A percentile compares a stretch with the other conserved stretches of the same genome.
Conservation (phyloP, 2,113 vertebrate species). For the Periophthalmodon schlosseri region DNA sequence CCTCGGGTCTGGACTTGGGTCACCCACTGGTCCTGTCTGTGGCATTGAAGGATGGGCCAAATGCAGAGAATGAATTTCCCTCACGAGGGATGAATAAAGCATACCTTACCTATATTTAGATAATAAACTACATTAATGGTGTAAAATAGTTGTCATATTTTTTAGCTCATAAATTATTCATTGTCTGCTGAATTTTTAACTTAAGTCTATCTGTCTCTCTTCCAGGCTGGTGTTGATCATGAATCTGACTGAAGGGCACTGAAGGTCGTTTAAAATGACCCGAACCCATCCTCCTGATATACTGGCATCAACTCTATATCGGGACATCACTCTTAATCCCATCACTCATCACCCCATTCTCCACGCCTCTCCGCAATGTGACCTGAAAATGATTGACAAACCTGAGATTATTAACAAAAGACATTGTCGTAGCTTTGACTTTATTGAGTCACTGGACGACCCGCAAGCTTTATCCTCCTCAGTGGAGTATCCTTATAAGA, state of each 20-base stretch:
- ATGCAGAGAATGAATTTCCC: too few species aligned
- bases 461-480: conserved; percentile 69
- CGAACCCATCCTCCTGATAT: conserved; percentile 95
- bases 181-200: background rate
- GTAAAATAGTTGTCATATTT: background rate
- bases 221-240: conserved; percentile 69
- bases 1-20: background rate
- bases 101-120: too few species aligned
- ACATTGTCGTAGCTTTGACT: conserved; percentile 96
- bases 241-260: conserved; percentile 79
- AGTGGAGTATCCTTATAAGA: conserved; percentile 80
- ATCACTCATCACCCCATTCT: conserved; percentile 69
- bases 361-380: conserved; percentile 81
- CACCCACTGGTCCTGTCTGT: background rate
- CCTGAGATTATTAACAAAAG: conserved; percentile 91
- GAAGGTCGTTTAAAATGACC: conserved; percentile 90
- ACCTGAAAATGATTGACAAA: conserved; percentile 84
- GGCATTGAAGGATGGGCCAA: too few species aligned
- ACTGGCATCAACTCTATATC: conserved; percentile 92
- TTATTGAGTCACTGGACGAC: conserved; percentile 90
- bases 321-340: conserved; percentile 85
- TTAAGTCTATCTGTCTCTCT: conserved; percentile 31
- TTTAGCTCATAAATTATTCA: background rate
- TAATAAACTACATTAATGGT: background rate
- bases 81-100: too few species aligned